Conservation (phyloP, 1,140 invertebrate species). For the Macrobrachium rosenbergii region DNA sequence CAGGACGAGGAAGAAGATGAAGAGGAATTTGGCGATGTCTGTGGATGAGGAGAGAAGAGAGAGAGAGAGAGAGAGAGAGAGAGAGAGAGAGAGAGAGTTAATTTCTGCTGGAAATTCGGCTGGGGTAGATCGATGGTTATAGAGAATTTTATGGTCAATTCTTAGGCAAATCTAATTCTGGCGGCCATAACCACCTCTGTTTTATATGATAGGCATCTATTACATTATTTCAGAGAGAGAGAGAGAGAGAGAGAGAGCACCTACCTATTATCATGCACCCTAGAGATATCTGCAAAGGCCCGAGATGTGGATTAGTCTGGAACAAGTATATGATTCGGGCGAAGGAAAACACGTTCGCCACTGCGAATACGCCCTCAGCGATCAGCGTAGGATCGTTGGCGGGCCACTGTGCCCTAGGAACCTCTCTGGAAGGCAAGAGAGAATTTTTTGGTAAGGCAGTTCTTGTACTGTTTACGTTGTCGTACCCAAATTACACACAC, state of each 20-base stretch:
- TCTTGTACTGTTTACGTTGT: too few species aligned
- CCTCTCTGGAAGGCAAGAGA: constrained; percentile 63
- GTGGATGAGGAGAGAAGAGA: constrained; percentile 6
- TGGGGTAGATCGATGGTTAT: too few species aligned
- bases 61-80: constrained; percentile 27
- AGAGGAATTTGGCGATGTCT: constrained; percentile 74
- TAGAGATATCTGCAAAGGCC: constrained; percentile 75
- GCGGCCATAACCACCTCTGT: too few species aligned
- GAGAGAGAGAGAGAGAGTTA: constrained; percentile 26
- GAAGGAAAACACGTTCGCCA: constrained; percentile 76
- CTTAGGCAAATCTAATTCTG: too few species aligned
- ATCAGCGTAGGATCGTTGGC: constrained; percentile 76
- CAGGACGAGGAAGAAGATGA: constrained; percentile 72
- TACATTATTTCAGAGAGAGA: too few species aligned
- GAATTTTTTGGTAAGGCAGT: too few species aligned
- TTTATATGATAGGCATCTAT: too few species aligned
- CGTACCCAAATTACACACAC: too few species aligned
- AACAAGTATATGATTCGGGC: constrained; percentile 76
- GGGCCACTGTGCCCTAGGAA: constrained; percentile 73
- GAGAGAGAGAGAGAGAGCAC: constrained; percentile 8
- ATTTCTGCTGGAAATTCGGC: too few species aligned
- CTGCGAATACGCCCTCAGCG: constrained; percentile 75
- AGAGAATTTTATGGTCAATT: too few species aligned
- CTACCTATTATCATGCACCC: constrained; percentile 73
- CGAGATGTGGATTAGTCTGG: constrained; percentile 76